Base-by-base conservation (phyloP, 2,113 vertebrate genomes). In the Urocolius indicus region DNA sequence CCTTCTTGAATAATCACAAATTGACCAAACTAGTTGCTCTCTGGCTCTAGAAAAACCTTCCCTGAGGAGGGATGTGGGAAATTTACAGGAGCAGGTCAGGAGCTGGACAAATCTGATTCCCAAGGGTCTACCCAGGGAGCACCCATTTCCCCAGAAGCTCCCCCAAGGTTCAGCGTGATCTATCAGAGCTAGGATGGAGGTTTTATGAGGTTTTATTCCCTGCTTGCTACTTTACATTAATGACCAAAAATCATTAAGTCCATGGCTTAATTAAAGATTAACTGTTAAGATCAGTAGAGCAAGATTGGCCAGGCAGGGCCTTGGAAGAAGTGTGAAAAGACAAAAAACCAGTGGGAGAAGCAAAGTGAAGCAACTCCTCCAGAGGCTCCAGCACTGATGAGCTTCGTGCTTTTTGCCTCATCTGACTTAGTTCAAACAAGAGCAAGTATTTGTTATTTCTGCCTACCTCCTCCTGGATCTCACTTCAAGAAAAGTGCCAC, bases 201-300 rank as follows among this genome's bases (percentile, higher is more conserved):
- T 89, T 93, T 95, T 67, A 92, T 5, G 78, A 93, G 74, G 16
- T 75, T 85, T 87, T 73, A 59, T 90, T 67, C 95, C 76, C 57
- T 71, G 27, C 55, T n/a, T 89, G 68, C 55, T 89, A 15, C 51
- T 45, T 90, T 93, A 58, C 74, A 41, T 93, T 95, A 93, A 94
- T 87, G 94, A 76, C 84, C 89, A 59, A 86, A 95, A 71, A 59
- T 41, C 38, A 41, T 41, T 41, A 41, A 95, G 58, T 52, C 54
- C 48, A 36, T 55, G 38, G 63, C 32, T 95, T 96, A 95, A 93
- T 95, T 95, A 93, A 95, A 97, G 84, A 96, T 94, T 57, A 51
- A 93, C 89, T 29, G 59, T 89, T 93, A 83, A 94, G 94, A 91
- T 90, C 63, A 55, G 58, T n/a, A 79, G 73, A 49, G n/a, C 45